These are phyloP conservation scores for Tenebrio molitor DNA, from an alignment of 1,140 invertebrate species.

Conservation along the genomic window DNA sequence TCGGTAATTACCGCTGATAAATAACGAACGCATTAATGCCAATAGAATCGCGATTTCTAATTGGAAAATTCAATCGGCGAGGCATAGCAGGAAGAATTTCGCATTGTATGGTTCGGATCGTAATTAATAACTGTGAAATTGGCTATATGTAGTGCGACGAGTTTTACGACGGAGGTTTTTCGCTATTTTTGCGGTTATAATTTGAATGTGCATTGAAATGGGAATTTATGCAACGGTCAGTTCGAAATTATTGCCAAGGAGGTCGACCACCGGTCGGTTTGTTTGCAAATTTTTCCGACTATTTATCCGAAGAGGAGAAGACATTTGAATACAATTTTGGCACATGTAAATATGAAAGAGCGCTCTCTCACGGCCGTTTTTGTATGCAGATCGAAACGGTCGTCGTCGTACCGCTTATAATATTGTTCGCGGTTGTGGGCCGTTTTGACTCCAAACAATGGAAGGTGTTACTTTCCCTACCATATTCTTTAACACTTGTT, in stretches of 20 bases:
- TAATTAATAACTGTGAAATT: conserved; percentile 46
- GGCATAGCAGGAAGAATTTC: conserved; percentile 11
- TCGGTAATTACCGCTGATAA: conserved; percentile 9
- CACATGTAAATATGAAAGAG: conserved; percentile 47
- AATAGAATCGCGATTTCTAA: conserved; percentile 25
- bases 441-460: conserved; percentile 45
- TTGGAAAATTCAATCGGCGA: conserved; percentile 24
- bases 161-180: conserved; percentile 31
- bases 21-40: conserved; percentile 16
- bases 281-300: conserved; percentile 40
- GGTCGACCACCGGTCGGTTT: conserved; percentile 7
- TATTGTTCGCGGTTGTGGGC: conserved; percentile 44
- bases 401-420: conserved; percentile 44
- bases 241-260: conserved; percentile 25
- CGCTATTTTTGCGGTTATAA: not conserved
- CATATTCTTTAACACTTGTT: conserved; percentile 50
- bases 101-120: conserved; percentile 21
- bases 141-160: conserved; percentile 32
- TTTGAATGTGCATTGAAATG: conserved; percentile 39
- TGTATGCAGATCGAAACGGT: conserved; percentile 44
- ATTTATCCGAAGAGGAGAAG: conserved; percentile 16
- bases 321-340: conserved; percentile 51
- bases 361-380: conserved; percentile 38
- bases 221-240: conserved; percentile 12
- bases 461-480: conserved; percentile 51